These are phyloP conservation scores for Synanthedon formicaeformis DNA, from an alignment of 2,888 invertebrate genomes.

Conservation along the genomic window DNA sequence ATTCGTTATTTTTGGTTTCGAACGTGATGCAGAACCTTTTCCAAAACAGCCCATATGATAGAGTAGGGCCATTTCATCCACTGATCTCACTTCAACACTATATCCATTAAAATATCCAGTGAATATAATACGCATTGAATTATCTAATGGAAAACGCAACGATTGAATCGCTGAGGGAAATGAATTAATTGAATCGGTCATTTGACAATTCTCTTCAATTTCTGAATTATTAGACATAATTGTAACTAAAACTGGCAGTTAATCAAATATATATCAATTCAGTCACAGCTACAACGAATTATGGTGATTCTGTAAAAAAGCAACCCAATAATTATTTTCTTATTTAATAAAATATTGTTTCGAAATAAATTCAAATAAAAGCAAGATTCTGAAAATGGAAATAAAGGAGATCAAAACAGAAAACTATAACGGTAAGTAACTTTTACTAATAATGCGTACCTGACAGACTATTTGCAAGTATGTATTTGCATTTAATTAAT, in stretches of 20 bases:
- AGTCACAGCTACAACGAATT: slow-evolving; percentile 27
- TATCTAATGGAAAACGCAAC: slow-evolving; percentile 56
- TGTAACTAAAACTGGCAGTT: slow-evolving; percentile 24
- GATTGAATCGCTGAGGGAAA: slow-evolving; percentile 48
- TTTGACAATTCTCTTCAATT: slow-evolving; percentile 59
- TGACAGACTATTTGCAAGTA: no score
- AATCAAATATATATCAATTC: slow-evolving; percentile 43
- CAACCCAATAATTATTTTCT: slow-evolving; percentile 11
- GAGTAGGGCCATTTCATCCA: slow-evolving; percentile 71
- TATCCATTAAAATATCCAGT: slow-evolving; percentile 77
- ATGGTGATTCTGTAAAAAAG: slow-evolving; percentile 35
- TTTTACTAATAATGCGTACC: not conserved
- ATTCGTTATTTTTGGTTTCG: slow-evolving; percentile 54
- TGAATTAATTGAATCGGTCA: slow-evolving; percentile 50
- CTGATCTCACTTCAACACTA: slow-evolving; percentile 73
- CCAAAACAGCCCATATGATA: slow-evolving; percentile 83
- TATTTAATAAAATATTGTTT: not conserved
- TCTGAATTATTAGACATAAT: slow-evolving; percentile 40
- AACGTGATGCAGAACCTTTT: slow-evolving; percentile 76
- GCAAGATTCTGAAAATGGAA: slow-evolving; percentile 1
- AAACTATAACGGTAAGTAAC: slow-evolving; percentile 30
- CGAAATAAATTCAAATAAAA: slow-evolving; percentile 1
- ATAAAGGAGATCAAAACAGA: slow-evolving; percentile 14
- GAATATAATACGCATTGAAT: slow-evolving; percentile 55
- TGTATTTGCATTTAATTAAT: no score